Conservation (phyloP, 2,113 vertebrate genomes). For the Elaphurus davidianus region DNA sequence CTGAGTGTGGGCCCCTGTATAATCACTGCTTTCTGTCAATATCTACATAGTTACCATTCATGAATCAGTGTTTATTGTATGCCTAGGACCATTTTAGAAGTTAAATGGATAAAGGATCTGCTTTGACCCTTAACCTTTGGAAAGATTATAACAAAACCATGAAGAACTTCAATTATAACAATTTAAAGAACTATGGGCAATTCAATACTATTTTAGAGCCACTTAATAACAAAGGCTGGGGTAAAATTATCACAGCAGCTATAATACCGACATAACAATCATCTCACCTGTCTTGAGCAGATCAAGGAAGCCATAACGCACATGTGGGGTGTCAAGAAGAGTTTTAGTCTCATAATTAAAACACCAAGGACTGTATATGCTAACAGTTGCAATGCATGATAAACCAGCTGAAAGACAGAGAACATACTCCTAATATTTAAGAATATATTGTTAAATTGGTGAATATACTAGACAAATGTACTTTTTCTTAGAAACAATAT, state of each 20-base stretch:
- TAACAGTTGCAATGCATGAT: conserved; percentile 92
- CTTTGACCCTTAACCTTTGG: not conserved
- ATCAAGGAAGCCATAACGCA: conserved; percentile 95
- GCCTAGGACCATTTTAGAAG: not conserved
- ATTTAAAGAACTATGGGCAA: not conserved
- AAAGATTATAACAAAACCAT: not conserved
- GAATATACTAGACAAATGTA: not conserved
- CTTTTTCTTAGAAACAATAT: not conserved
- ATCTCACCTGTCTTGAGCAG: conserved; percentile 93
- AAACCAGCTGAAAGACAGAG: conserved; percentile 86
- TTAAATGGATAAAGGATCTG: not conserved
- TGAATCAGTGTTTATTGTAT: not conserved
- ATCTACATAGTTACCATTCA: not conserved
- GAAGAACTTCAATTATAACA: not conserved
- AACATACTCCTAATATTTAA: not conserved
- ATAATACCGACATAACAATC: not conserved
- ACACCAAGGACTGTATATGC: conserved; percentile 90
- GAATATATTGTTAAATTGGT: not conserved
- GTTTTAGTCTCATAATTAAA: conserved; percentile 97
- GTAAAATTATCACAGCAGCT: not conserved
- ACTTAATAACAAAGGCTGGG: not conserved
- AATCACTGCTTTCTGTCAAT: not conserved
- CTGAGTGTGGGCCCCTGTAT: rapidly evolving
- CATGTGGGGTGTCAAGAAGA: conserved; percentile 97
- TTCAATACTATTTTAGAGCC: not conserved